Evolutionary conservation across 2,797 vertebrate genomes (phyloP), one percentile per base, ranked within the genome.

Genomic region (Pampus argenteus): DNA sequence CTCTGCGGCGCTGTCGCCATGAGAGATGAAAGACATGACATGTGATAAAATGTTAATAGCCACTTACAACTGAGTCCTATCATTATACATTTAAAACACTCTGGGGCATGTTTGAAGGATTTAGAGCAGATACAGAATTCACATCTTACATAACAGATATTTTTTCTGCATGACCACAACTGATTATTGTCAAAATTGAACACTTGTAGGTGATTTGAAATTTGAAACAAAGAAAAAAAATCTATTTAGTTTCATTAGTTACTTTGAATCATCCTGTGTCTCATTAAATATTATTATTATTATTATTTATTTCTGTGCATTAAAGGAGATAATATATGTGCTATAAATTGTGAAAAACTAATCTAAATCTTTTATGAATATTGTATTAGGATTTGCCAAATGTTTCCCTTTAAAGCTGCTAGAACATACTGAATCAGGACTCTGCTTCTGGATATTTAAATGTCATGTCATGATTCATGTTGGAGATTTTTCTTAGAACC

Each of bases 31-130:
- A 85, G 72, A 81, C 79, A 78, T 67, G 81, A 74, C 75, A 22
- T 26, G 67, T 55, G 65, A 71, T 82, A 72, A 89, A 89, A 90
- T 76, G 82, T 88, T 88, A 89, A 91, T 58, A 66, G 76, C 80
- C 78, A 82, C 82, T 91, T 88, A 83, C 65, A 64, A 79, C 74
- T 67, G 67, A 86, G 81, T 84, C 78, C 79, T 73, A 51, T 86
- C 79, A 71, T 85, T 82, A 84, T 23, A n/a, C 63, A 65, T 83
- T 62, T 67, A 79, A 71, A 64, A 61, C 59, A 48, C 79, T 83
- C 49, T 11, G 45, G 74, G 81, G 52, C 52, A 42, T 82, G 78
- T 71, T 67, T 48, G 63, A 79, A 34, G 48, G 64, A 76, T 67
- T 71, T 51, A 51, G 62, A 60, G 44, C 38, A 55, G 69, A 76